phyloP scores from a whole-genome alignment of 2,797 vertebrate genomes.

The Coreius guichenoti region DNA sequence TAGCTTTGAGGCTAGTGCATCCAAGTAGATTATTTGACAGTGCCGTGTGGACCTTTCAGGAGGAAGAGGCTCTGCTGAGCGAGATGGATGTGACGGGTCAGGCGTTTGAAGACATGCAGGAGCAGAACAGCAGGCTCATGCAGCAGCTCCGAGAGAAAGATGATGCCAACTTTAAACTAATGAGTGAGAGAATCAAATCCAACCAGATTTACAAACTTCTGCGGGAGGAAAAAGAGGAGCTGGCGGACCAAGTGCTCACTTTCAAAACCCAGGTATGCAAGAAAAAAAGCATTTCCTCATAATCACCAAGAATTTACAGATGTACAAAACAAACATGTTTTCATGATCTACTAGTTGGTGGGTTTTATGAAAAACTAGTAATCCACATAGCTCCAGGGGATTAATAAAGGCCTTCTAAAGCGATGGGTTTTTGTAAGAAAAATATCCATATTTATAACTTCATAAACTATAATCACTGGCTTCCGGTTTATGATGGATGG shows the following conservation, averaged over 20 bases:
- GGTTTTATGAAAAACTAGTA: neutral
- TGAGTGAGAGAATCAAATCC: constrained; percentile 94
- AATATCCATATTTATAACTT: too few species aligned
- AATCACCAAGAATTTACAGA: neutral
- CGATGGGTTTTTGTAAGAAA: too few species aligned
- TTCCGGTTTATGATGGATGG: too few species aligned
- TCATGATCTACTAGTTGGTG: neutral
- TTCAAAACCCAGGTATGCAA: constrained; percentile 90
- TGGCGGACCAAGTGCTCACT: constrained; percentile 90
- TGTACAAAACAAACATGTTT: neutral
- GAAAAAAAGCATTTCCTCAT: neutral
- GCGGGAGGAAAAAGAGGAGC: constrained; percentile 92
- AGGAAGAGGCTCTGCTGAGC: constrained; percentile 89
- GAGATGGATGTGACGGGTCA: constrained; percentile 95
- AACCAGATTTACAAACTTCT: constrained; percentile 96
- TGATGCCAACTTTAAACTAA: constrained; percentile 94
- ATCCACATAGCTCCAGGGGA: too few species aligned
- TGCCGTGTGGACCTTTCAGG: constrained; percentile 69
- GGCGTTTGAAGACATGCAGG: constrained; percentile 97
- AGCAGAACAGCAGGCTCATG: constrained; percentile 91
- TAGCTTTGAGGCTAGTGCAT: neutral
- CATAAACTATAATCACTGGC: too few species aligned
- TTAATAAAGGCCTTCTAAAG: too few species aligned
- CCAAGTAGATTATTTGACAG: neutral
- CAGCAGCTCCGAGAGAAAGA: constrained; percentile 94